A percentile compares a stretch with the other conserved stretches of the same genome.
phyloP scores from a whole-genome alignment of 2,888 invertebrate genomes.

The Torymus auratus region DNA sequence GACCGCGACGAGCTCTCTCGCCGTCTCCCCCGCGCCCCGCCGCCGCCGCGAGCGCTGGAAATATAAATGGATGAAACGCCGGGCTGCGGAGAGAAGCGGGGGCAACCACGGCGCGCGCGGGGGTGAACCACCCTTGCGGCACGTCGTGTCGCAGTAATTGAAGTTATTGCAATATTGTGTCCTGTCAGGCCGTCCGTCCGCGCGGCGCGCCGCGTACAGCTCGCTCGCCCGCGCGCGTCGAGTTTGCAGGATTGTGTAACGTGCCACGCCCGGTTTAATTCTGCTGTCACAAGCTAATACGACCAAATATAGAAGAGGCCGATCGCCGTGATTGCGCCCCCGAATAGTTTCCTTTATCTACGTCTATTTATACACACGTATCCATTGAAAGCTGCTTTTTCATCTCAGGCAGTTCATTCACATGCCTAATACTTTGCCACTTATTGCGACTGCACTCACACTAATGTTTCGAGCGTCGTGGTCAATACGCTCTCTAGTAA shows the following conservation, averaged over 20 bases:
- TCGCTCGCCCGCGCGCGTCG: slow-evolving; percentile 56
- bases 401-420: too few relatives aligned
- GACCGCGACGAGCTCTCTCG: slow-evolving; percentile 63
- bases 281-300: slow-evolving; percentile 67
- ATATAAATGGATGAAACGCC: slow-evolving; percentile 70
- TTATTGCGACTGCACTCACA: too few relatives aligned
- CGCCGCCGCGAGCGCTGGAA: slow-evolving; percentile 58
- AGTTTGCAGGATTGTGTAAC: slow-evolving; percentile 69
- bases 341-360: slow-evolving; percentile 26
- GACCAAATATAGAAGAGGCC: slow-evolving; percentile 60
- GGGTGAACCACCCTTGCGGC: slow-evolving; percentile 64
- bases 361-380: neutral
- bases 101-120: slow-evolving; percentile 21
- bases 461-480: too few relatives aligned
- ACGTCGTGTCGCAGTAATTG: slow-evolving; percentile 75
- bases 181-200: slow-evolving; percentile 70
- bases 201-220: slow-evolving; percentile 30
- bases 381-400: too few relatives aligned
- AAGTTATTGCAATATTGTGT: slow-evolving; percentile 77
- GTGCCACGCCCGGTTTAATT: slow-evolving; percentile 69
- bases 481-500: too few relatives aligned
- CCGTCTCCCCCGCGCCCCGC: slow-evolving; percentile 28
- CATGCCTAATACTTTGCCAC: too few relatives aligned
- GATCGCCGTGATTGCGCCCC: slow-evolving; percentile 37
- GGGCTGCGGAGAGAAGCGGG: slow-evolving; percentile 43